phyloP scores from a whole-genome alignment of 1,140 invertebrate species.

The Hestina assimilis region DNA sequence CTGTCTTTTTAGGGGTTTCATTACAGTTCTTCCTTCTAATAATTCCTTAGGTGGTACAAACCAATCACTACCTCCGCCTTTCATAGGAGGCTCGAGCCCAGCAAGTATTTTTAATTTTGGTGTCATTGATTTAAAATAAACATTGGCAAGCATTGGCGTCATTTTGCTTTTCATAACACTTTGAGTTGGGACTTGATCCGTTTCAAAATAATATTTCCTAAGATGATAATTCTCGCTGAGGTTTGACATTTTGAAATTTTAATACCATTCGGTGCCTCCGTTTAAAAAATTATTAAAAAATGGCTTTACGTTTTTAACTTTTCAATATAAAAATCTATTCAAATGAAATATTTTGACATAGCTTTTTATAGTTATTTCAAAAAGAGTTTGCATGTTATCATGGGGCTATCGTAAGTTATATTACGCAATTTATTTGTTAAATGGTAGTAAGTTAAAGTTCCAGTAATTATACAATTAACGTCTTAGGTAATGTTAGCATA shows the following conservation, averaged over 20 bases:
- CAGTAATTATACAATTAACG: no score
- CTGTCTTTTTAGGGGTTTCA: conserved; percentile 52
- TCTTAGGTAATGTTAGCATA: no score
- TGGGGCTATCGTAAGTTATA: no score
- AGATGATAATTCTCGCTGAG: conserved; percentile 57
- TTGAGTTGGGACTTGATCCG: conserved; percentile 60
- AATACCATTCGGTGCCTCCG: no score
- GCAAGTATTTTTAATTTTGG: conserved; percentile 55
- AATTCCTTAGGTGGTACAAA: conserved; percentile 52
- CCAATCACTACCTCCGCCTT: conserved; percentile 63
- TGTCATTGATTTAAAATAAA: conserved; percentile 66
- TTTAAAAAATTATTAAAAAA: no score
- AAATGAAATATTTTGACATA: conserved; percentile 12
- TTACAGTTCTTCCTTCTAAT: conserved; percentile 43
- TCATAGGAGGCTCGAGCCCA: conserved; percentile 56
- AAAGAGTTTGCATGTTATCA: no score
- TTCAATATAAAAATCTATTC: no score
- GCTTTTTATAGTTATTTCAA: no score
- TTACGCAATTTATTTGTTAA: no score
- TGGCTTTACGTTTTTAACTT: no score
- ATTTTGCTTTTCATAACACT: conserved; percentile 57
- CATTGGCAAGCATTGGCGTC: conserved; percentile 46
- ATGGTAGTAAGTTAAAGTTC: no score
- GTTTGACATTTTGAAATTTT: conserved; percentile 46
- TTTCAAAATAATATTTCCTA: conserved; percentile 54